Conservation (phyloP, 2,888 invertebrate genomes). For the Carabus problematicus region DNA sequence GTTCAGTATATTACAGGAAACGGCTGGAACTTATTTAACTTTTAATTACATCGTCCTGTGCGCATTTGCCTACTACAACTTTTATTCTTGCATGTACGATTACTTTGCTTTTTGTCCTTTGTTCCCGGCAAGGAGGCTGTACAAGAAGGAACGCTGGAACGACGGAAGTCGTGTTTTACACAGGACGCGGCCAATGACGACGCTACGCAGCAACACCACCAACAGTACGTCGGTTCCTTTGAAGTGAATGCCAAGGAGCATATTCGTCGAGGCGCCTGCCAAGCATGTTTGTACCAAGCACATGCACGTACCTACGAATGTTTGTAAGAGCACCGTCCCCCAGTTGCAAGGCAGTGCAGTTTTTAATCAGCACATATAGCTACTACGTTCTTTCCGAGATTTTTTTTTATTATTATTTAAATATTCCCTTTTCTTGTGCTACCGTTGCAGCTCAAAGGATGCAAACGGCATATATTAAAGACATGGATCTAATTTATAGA, state of each 20-base stretch:
- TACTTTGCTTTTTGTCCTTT: conserved; percentile 44
- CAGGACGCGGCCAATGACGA: conserved; percentile 22
- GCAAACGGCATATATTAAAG: no score
- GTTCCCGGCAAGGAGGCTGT: conserved; percentile 24
- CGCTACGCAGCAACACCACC: conserved; percentile 4
- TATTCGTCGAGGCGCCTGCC: conserved; percentile 19
- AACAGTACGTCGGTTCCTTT: conserved; percentile 17
- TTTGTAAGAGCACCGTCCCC: neutral
- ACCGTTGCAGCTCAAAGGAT: neutral
- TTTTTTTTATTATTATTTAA: neutral
- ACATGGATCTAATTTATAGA: no score
- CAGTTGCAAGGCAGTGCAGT: neutral
- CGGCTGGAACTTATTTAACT: conserved; percentile 48
- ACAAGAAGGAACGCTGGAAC: neutral
- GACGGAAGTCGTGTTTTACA: conserved; percentile 37
- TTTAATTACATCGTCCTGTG: conserved; percentile 49
- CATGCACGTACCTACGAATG: no score
- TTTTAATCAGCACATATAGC: conserved; percentile 9
- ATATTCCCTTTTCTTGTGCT: neutral
- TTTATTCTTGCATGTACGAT: conserved; percentile 44
- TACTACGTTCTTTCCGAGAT: neutral
- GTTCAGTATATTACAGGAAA: conserved; percentile 43
- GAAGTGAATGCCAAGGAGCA: conserved; percentile 31
- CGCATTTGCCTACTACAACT: conserved; percentile 45
- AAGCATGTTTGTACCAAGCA: neutral